Percentiles rank a stretch among this genome's conserved stretches.
phyloP scores from a whole-genome alignment of 2,113 vertebrate species.

The Barnardius zonarius region DNA sequence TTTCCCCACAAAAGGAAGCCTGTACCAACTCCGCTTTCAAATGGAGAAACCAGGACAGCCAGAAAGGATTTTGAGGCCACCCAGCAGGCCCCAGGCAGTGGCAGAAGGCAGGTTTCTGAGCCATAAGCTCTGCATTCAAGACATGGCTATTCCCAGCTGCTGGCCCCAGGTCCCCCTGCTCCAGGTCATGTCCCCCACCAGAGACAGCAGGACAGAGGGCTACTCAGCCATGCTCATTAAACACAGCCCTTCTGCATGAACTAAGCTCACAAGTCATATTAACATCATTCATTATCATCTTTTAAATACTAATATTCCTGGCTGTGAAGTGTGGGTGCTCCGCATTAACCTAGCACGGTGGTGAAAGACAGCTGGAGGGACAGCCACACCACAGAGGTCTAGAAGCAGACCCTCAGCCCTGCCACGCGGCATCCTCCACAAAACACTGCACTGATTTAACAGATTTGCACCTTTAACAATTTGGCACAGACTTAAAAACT shows the following conservation, averaged over 20 bases:
- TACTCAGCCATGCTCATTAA: neutral
- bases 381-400: neutral
- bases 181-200: neutral
- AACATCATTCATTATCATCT: neutral
- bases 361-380: neutral
- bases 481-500: constrained; percentile 24
- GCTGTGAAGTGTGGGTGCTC: accelerated
- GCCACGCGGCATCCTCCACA: neutral
- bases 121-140: neutral
- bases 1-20: neutral
- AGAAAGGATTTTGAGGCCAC: neutral
- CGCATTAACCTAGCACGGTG: accelerated
- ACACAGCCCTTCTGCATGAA: neutral
- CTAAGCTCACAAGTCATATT: neutral
- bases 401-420: neutral
- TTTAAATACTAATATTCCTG: neutral
- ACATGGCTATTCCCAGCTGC: neutral
- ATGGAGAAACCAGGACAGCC: neutral
- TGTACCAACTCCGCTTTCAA: neutral
- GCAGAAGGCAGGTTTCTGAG: neutral
- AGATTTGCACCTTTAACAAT: constrained; percentile 35
- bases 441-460: neutral
- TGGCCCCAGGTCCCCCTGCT: neutral
- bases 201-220: neutral
- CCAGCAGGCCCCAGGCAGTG: neutral